Base-by-base conservation (phyloP, 2,888 invertebrate genomes). In the Oscheius sp. region DNA sequence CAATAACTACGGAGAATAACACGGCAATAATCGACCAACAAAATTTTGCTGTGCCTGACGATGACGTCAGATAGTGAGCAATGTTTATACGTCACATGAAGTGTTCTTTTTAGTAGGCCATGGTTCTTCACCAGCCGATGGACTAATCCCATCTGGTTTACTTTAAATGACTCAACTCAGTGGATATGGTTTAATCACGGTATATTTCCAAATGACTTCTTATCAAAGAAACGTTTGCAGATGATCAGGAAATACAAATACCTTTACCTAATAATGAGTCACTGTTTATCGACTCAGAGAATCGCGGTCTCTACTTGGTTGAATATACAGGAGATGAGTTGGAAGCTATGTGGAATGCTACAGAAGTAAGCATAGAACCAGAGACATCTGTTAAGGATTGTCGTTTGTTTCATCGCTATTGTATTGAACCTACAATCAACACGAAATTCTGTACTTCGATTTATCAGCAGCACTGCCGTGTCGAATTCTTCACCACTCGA, bases 161-260 rank as follows among this genome's bases (percentile, higher is more conserved):
- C 24, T 28, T 12, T 38, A 14, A 64, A 64, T 45, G 50, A n/a
- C 12, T 51, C 64, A 51, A 64, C 32, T 5, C 14, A 50, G 1
- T 30, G 50, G 17, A 20, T 28, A n/a, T 64, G 64, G 64, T 30
- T 64, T 26, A 36, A 64, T 64, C 64, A 64, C 41, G 64, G 64
- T 64, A 20, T n/a, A n/a, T n/a, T n/a, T n/a, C n/a, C n/a, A n/a
- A n/a, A n/a, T n/a, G n/a, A n/a, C n/a, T n/a, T n/a, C n/a, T n/a
- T n/a, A n/a, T n/a, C n/a, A n/a, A n/a, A n/a, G n/a, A n/a, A n/a
- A n/a, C n/a, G n/a, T n/a, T 57, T 56, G 14, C 4, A 62, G 62
- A 62, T 62, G 62, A 62, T 32, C 8, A 30, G 6, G 45, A 32
- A 32, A 32, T 62, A 6, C 28, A 36, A 9, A 20, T 47, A 49